Percentiles rank a stretch among this genome's conserved stretches.
Conservation (phyloP, 2,797 vertebrate species). For the Pseudochaenichthys georgianus region DNA sequence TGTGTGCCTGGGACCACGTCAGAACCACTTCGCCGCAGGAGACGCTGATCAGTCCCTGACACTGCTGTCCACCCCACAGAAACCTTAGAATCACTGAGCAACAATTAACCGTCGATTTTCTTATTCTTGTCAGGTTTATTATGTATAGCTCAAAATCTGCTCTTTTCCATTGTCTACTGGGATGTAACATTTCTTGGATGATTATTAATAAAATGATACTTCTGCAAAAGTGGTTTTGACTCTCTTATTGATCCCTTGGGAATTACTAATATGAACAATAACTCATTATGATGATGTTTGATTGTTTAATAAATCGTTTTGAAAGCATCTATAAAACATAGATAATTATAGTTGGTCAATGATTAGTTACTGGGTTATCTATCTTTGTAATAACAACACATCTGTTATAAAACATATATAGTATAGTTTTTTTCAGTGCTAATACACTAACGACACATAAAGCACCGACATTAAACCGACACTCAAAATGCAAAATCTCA, state of each 20-base stretch:
- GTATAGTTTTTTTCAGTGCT: no score
- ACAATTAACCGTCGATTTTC: background rate
- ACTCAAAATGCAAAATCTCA: no score
- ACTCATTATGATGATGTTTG: no score
- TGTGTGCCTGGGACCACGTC: background rate
- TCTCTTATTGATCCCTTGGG: slow-evolving; percentile 7
- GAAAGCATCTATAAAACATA: no score
- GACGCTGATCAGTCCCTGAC: slow-evolving; percentile 39
- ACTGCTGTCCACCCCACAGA: background rate
- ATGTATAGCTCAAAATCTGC: slow-evolving; percentile 21
- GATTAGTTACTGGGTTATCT: no score
- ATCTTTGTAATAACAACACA: no score
- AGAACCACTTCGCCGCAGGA: slow-evolving; percentile 31
- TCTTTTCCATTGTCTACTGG: slow-evolving; percentile 15
- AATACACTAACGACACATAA: no score
- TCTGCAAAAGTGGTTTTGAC: slow-evolving; percentile 34
- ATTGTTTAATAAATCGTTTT: no score
- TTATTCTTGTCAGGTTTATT: slow-evolving; percentile 6
- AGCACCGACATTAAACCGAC: no score
- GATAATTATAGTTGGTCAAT: no score
- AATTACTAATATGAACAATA: background rate
- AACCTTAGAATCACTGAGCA: background rate
- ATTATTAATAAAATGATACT: slow-evolving; percentile 50
- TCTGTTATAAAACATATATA: no score
- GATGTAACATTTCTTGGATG: slow-evolving; percentile 22